Evolutionary conservation across 2,113 vertebrate genomes (phyloP).

Genomic region (Chaetorhynchus papuensis): DNA sequence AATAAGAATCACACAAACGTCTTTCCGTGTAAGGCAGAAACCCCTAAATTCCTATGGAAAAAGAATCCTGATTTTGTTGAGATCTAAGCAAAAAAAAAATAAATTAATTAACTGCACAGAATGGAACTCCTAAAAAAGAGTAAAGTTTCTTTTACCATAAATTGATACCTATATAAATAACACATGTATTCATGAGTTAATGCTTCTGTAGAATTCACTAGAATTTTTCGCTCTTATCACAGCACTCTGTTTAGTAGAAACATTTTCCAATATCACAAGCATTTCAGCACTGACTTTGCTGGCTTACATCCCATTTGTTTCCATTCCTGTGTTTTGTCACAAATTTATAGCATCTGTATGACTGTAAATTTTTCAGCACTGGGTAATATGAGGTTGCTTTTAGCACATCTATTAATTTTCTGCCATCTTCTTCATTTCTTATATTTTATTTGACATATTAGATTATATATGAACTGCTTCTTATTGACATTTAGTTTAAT

Average conservation of each 20-base stretch:
- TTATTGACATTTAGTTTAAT: slow-evolving; percentile 52
- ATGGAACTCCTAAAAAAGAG: neutral
- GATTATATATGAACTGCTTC: slow-evolving; percentile 41
- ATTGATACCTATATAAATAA: neutral
- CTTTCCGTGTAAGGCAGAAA: neutral
- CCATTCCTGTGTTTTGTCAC: neutral
- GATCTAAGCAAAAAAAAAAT: neutral
- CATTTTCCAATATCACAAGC: neutral
- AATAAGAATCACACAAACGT: neutral
- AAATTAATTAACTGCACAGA: neutral
- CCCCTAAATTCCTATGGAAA: neutral
- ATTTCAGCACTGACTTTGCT: neutral
- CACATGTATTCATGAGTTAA: neutral
- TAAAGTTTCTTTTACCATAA: neutral
- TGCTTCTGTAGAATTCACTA: neutral
- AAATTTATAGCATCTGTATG: slow-evolving; percentile 47
- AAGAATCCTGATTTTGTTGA: neutral
- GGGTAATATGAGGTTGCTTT: neutral
- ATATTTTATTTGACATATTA: slow-evolving; percentile 29
- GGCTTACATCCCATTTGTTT: slow-evolving; percentile 15
- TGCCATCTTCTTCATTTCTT: slow-evolving; percentile 25
- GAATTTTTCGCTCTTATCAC: neutral
- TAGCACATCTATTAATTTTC: slow-evolving; percentile 57
- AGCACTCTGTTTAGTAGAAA: neutral
- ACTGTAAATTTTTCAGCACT: slow-evolving; percentile 37